Conservation (phyloP, 2,888 invertebrate species). For the Hermaeophaga mercurialis region DNA sequence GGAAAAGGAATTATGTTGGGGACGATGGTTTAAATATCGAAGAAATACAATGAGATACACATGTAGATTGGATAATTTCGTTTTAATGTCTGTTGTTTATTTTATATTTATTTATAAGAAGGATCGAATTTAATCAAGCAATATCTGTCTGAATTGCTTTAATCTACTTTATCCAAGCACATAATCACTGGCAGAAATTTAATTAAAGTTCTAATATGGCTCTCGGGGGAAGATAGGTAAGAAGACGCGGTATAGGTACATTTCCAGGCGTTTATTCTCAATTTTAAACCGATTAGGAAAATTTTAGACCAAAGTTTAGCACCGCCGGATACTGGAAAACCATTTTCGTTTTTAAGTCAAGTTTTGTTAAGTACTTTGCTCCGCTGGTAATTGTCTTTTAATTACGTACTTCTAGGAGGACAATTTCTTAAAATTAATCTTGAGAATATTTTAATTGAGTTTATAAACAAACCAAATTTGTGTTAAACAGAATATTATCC, state of each 20-base stretch:
- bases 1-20: no score
- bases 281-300: slow-evolving; percentile 58
- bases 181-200: slow-evolving; percentile 56
- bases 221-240: slow-evolving; percentile 43
- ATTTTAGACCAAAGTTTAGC: slow-evolving; percentile 49
- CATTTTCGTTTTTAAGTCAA: slow-evolving; percentile 18
- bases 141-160: slow-evolving; percentile 55
- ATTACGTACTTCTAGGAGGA: not conserved
- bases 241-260: slow-evolving; percentile 13
- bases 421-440: slow-evolving; percentile 3
- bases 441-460: not conserved
- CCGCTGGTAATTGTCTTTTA: slow-evolving; percentile 2
- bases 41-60: no score
- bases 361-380: slow-evolving; percentile 15
- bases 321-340: slow-evolving; percentile 15
- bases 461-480: slow-evolving; percentile 10
- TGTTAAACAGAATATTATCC: no score
- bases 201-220: slow-evolving; percentile 55
- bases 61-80: no score
- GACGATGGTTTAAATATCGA: no score
- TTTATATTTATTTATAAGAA: no score
- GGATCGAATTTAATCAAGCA: slow-evolving; percentile 55
- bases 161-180: slow-evolving; percentile 53
- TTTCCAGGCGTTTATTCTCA: slow-evolving; percentile 43
- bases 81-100: no score